A percentile compares a stretch with the other conserved stretches of the same genome.
These are phyloP conservation scores for Troides helena DNA, from an alignment of 2,888 invertebrate species.

Conservation along the genomic window DNA sequence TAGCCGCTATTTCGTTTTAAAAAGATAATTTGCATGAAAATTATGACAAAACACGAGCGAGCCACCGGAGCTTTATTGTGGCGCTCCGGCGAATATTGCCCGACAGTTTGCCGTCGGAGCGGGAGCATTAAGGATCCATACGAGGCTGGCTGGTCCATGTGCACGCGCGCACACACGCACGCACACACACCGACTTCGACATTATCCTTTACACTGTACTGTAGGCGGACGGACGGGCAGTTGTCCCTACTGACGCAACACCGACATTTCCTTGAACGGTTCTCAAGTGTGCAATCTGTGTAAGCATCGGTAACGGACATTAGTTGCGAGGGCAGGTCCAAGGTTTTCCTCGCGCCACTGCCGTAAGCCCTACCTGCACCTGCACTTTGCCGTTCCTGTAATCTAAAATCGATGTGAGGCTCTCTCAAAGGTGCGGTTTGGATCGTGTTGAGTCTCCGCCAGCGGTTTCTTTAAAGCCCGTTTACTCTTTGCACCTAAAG, in stretches of 20 bases:
- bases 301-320: neutral
- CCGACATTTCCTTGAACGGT: too few relatives aligned
- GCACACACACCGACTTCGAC: conserved; percentile 1
- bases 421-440: conserved; percentile 34
- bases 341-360: conserved; percentile 27
- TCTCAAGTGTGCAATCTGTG: too few relatives aligned
- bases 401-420: conserved; percentile 52
- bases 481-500: neutral
- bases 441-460: neutral
- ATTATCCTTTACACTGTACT: neutral
- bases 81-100: conserved; percentile 38
- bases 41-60: conserved; percentile 33
- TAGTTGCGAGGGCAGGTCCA: neutral
- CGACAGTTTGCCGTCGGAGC: conserved; percentile 30
- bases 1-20: conserved; percentile 30
- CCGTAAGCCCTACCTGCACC: conserved; percentile 44
- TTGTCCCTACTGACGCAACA: neutral
- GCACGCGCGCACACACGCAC: conserved; percentile 10
- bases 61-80: conserved; percentile 37
- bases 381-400: conserved; percentile 43
- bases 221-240: neutral
- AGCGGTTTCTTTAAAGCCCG: neutral
- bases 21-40: conserved; percentile 37
- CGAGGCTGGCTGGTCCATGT: conserved; percentile 30
- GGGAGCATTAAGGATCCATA: conserved; percentile 37